Evolutionary conservation across 2,797 vertebrate genomes (phyloP).

Genomic region (Tinamus major): DNA sequence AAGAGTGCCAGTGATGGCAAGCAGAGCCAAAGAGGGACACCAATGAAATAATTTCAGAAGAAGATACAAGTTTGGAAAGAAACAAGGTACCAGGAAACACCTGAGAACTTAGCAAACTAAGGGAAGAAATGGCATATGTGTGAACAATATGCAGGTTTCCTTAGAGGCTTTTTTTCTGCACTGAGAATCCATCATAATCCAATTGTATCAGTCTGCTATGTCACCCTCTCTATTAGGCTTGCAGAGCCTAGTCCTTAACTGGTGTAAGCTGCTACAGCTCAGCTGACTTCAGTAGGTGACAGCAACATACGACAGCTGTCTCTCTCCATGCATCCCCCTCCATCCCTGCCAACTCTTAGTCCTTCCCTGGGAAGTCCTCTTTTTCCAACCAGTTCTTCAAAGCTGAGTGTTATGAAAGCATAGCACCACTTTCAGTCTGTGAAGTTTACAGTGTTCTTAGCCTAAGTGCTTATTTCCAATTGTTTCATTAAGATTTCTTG

Average conservation of each 20-base stretch:
- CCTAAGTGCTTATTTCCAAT: background rate
- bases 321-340: background rate
- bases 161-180: background rate
- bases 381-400: background rate
- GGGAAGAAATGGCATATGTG: background rate
- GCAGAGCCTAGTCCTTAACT: background rate
- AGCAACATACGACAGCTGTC: background rate
- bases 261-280: background rate
- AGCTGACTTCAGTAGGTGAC: background rate
- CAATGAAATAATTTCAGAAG: background rate
- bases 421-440: background rate
- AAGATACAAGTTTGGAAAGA: background rate
- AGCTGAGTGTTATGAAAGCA: background rate
- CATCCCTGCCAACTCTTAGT: background rate
- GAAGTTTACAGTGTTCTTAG: background rate
- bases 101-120: background rate
- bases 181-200: background rate
- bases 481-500: background rate
- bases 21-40: background rate
- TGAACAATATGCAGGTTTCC: background rate
- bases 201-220: background rate
- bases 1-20: background rate
- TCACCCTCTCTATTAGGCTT: background rate
- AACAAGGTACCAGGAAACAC: background rate
- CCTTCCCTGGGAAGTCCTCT: background rate